Evolutionary conservation across 2,113 vertebrate genomes (phyloP), one percentile per base, ranked within the genome.

Genomic region (Brachyistius frenatus): DNA sequence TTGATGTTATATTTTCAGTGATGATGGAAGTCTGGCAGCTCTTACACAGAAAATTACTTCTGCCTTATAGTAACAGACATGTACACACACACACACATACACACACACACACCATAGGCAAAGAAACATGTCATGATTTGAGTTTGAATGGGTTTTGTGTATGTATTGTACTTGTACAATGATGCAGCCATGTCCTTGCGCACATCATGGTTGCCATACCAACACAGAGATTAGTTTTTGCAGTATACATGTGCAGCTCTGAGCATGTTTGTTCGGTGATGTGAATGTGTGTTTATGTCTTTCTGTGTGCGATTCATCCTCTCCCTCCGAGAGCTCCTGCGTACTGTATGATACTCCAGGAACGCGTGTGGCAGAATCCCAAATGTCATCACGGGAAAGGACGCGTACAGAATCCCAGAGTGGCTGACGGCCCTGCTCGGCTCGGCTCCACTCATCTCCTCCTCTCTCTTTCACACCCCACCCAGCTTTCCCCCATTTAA

Each of bases 141-240:
- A 54, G 30, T n/a, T 23, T 64, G 69, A 67, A 33, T 32, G 6
- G 16, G 72, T 70, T 37, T 63, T 39, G 37, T 52, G 35, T 46
- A 23, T 49, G 8, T 44, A 41, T 76, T 41, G 66, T 62, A 4
- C 62, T 77, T 39, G 11, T 66, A 10, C 53, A 61, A 33, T 3
- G 44, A 62, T 49, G 33, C 44, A 78, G 3, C n/a, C 50, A 30
- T 77, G 55, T 81, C 64, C 61, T 46, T 78, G 65, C 44, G 76
- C 72, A 75, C 82, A 74, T 62, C 78, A 57, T 78, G 66, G 85
- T 88, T 93, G 81, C 87, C 83, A 88, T 91, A 88, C 85, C 85
- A 89, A 88, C 86, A 54, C 60, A 66, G 71, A 74, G 15, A 80
- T 80, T 74, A 47, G 46, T 77, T 76, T 54, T 41, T 86, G 80